A percentile compares a stretch with the other conserved stretches of the same genome.
Conservation (phyloP, 1,140 invertebrate species). For the Schmidtea mediterranea region DNA sequence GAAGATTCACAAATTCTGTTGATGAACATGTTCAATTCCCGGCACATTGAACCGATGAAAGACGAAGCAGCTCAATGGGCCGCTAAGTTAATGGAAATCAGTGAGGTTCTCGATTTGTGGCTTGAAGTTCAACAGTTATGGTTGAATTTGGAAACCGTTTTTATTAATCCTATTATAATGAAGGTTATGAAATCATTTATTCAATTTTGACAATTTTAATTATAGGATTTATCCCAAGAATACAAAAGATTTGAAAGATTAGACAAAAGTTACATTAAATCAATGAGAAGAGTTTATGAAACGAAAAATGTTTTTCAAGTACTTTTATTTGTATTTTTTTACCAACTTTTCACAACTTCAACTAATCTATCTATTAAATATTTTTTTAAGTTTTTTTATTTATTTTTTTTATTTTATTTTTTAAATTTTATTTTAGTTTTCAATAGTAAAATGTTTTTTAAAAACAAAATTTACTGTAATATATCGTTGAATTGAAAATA, state of each 20-base stretch:
- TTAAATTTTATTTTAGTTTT: too few relatives aligned
- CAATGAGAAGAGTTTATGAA: conserved; percentile 26
- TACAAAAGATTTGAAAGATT: conserved; percentile 20
- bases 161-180: conserved; percentile 16
- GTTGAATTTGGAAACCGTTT: conserved; percentile 25
- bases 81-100: conserved; percentile 26
- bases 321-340: conserved; percentile 2
- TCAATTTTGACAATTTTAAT: not conserved
- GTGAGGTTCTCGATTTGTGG: conserved; percentile 24
- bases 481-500: too few relatives aligned
- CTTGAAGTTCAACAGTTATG: conserved; percentile 26
- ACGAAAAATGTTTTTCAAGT: conserved; percentile 26
- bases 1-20: conserved; percentile 25
- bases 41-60: conserved; percentile 20
- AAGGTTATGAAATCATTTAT: too few relatives aligned
- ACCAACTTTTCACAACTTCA: too few relatives aligned
- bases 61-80: conserved; percentile 25
- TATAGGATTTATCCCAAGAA: conserved; percentile 22
- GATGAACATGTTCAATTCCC: conserved; percentile 22
- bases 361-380: too few relatives aligned
- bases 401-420: not conserved
- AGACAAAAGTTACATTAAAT: conserved; percentile 23
- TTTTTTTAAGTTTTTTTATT: not conserved
- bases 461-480: too few relatives aligned
- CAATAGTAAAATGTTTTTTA: too few relatives aligned